Evolutionary conservation across 1,140 invertebrate species (phyloP).

Genomic region (Pomacea maculata): DNA sequence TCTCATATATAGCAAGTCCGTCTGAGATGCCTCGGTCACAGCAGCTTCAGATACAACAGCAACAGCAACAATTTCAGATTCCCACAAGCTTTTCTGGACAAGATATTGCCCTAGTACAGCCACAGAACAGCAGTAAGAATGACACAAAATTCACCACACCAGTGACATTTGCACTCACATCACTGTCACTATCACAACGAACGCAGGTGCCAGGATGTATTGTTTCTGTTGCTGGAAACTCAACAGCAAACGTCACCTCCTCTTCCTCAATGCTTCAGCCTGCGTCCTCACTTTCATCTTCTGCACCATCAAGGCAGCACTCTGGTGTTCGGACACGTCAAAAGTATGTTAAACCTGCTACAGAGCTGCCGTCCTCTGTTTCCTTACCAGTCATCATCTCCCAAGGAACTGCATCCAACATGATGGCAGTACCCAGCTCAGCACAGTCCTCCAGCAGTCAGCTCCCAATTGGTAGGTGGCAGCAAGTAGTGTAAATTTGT

Average conservation of each 20-base stretch:
- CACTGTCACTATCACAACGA: not conserved
- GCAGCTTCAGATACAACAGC: constrained; percentile 14
- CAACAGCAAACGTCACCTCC: not conserved
- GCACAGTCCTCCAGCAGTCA: too few relatives aligned
- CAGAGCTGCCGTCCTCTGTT: too few relatives aligned
- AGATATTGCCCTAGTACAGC: not conserved
- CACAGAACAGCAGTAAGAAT: not conserved
- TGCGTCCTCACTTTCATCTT: too few relatives aligned
- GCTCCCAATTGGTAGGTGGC: too few relatives aligned
- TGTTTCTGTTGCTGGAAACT: not conserved
- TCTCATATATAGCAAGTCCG: not conserved
- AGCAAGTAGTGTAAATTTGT: too few relatives aligned
- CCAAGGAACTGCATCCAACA: too few relatives aligned
- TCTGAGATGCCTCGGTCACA: not conserved
- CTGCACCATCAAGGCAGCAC: too few relatives aligned
- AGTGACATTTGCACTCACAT: not conserved
- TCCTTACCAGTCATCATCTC: too few relatives aligned
- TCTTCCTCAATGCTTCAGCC: not conserved
- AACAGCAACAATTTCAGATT: not conserved
- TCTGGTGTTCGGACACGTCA: too few relatives aligned
- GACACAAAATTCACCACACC: not conserved
- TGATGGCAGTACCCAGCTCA: too few relatives aligned
- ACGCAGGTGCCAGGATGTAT: not conserved
- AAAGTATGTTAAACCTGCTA: too few relatives aligned
- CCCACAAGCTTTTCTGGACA: not conserved